A percentile compares a stretch with the other conserved stretches of the same genome.
These are phyloP conservation scores for Megaceryle maxima DNA, from an alignment of 2,113 vertebrate genomes.

Conservation along the genomic window DNA sequence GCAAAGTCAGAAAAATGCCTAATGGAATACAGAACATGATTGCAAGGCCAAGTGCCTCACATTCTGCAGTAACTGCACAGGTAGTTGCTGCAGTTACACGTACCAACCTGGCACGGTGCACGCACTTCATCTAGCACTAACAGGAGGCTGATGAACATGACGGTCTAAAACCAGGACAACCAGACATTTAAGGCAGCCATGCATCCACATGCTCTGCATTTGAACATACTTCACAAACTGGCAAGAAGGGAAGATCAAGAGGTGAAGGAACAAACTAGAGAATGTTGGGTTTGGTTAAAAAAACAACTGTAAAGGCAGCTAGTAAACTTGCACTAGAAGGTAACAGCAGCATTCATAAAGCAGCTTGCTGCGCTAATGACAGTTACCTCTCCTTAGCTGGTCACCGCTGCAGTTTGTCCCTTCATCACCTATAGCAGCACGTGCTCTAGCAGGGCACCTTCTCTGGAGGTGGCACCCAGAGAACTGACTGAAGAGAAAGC, in stretches of 20 bases:
- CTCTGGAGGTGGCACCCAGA: not conserved
- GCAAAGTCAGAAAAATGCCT: not conserved
- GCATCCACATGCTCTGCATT: not conserved
- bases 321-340: not conserved
- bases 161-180: not conserved
- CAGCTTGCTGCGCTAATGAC: not conserved
- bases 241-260: not conserved
- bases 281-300: not conserved
- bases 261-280: not conserved
- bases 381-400: not conserved
- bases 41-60: not conserved
- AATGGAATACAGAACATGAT: not conserved
- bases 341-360: not conserved
- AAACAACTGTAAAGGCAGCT: not conserved
- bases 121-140: accelerated
- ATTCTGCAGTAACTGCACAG: not conserved
- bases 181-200: not conserved
- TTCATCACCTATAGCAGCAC: not conserved
- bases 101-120: accelerated
- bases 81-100: not conserved
- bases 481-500: not conserved
- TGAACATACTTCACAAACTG: not conserved
- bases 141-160: not conserved
- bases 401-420: not conserved
- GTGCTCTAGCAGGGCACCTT: not conserved